Base-by-base conservation (phyloP, 2,888 invertebrate species). In the Podotricha telesiphe region DNA sequence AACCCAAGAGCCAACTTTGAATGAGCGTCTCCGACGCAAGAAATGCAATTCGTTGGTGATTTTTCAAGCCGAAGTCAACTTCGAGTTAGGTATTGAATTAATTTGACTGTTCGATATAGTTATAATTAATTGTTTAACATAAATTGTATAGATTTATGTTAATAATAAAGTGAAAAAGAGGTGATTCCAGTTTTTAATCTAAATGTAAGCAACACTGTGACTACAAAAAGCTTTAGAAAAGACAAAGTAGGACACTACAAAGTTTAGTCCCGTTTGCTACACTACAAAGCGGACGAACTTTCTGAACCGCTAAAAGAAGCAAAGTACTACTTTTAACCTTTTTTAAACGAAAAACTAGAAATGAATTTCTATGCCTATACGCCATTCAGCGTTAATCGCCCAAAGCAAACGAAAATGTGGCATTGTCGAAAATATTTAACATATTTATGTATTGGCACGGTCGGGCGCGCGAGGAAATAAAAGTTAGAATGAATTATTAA, bases 401-500 rank as follows among this genome's bases (percentile, higher is more conserved):
- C 37, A 34, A 53, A 47, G 37, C 55, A 19, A 62, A 53, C 53
- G 45, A 68, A 63, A 70, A 65, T 50, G 53, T 59, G 50, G 20
- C 50, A 22, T 42, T 65, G 65, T 65, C 47, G 68, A 65, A 70
- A 70, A 70, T 64, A 68, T 45, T n/a, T 55, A 58, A 69, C 66
- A 71, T 66, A 72, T 72, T 68, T 59, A 58, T 65, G 53, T 67
- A 69, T 69, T 67, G 62, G 62, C 50, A 70, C 67, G 59, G 50
- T 48, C 73, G 68, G 55, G 37, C 65, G 70, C 51, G 73, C 68
- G 59, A 68, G 58, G 65, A 81, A 86, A 86, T 86, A 86, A 87
- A 86, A 83, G 81, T 80, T 82, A 79, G 79, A 82, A 83, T 87
- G 84, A 87, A 86, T 84, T 87, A 86, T 87, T 82, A 84, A 85